These are phyloP conservation scores for Rhabdomys dilectus DNA, from an alignment of 2,113 vertebrate genomes.

Conservation along the genomic window DNA sequence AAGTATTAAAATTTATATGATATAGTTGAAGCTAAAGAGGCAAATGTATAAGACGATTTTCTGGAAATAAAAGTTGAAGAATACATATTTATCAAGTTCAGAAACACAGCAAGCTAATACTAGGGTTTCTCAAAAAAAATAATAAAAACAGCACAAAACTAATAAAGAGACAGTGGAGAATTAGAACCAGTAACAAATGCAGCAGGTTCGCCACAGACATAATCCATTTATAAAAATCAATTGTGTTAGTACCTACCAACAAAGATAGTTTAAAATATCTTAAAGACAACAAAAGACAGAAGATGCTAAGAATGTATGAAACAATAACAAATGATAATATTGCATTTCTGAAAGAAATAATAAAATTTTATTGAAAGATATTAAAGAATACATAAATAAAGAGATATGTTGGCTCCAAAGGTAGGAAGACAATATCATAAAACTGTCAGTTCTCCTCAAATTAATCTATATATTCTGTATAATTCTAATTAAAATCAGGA, in stretches of 20 bases:
- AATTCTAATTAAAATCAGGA: slow-evolving; percentile 46
- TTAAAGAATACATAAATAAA: slow-evolving; percentile 54
- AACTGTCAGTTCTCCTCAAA: slow-evolving; percentile 8
- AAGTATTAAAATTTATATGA: not conserved
- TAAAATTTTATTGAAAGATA: slow-evolving; percentile 45
- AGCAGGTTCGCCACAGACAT: not conserved
- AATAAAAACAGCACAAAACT: slow-evolving; percentile 50
- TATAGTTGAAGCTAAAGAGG: not conserved
- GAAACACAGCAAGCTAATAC: not conserved
- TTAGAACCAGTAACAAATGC: slow-evolving; percentile 9
- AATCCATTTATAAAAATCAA: slow-evolving; percentile 47
- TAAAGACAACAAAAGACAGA: not conserved
- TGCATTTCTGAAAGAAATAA: slow-evolving; percentile 24
- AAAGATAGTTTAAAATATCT: not conserved
- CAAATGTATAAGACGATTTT: slow-evolving; percentile 7
- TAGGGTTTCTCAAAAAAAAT: not conserved
- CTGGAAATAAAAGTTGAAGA: slow-evolving; percentile 1
- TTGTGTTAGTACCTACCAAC: not conserved
- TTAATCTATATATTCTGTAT: slow-evolving; percentile 19
- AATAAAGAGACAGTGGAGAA: slow-evolving; percentile 11
- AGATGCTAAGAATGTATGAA: not conserved
- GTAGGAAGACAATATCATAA: not conserved
- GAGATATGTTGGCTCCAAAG: not conserved
- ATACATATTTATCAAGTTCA: slow-evolving; percentile 3
- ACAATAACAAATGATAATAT: slow-evolving; percentile 34